Conservation (phyloP, 2,113 vertebrate genomes). For the Xyliphius kryptos region DNA sequence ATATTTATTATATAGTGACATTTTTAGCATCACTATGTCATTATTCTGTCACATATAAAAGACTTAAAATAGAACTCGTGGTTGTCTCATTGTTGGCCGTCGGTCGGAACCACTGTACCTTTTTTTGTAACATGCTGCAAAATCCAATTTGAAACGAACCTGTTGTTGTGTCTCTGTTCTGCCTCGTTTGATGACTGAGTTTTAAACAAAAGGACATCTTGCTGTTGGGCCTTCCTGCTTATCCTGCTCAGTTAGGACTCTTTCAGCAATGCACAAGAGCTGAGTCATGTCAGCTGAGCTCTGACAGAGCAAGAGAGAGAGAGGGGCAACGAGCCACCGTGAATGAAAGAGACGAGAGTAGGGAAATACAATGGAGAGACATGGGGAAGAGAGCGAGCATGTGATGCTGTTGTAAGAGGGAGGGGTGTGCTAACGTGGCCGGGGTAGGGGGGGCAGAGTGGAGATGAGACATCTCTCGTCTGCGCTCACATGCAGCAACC, state of each 20-base stretch:
- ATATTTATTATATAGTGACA: too few species aligned
- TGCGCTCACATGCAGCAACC: slow-evolving; percentile 27
- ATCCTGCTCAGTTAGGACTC: slow-evolving; percentile 36
- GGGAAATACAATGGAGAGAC: slow-evolving; percentile 24
- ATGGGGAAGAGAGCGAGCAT: slow-evolving; percentile 22
- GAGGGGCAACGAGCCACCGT: slow-evolving; percentile 16
- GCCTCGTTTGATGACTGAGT: too few species aligned
- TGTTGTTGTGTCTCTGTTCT: too few species aligned
- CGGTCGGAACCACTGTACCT: too few species aligned
- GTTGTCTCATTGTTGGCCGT: too few species aligned
- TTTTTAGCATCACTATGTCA: too few species aligned
- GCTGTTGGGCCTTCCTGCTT: not conserved
- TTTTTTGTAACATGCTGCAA: too few species aligned
- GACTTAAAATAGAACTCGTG: too few species aligned
- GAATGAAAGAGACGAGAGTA: slow-evolving; percentile 8
- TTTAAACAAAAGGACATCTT: not conserved
- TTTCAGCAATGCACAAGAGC: slow-evolving; percentile 50
- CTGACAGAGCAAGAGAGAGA: slow-evolving; percentile 28
- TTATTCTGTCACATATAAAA: too few species aligned
- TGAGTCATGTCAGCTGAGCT: slow-evolving; percentile 59
- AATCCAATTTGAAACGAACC: too few species aligned
- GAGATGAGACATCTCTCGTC: slow-evolving; percentile 31
- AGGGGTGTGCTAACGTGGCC: slow-evolving; percentile 52
- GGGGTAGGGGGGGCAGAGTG: slow-evolving; percentile 32
- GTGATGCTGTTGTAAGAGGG: slow-evolving; percentile 32